Evolutionary conservation across 2,888 invertebrate genomes (phyloP).

Genomic region (Chrysolina haemoptera): DNA sequence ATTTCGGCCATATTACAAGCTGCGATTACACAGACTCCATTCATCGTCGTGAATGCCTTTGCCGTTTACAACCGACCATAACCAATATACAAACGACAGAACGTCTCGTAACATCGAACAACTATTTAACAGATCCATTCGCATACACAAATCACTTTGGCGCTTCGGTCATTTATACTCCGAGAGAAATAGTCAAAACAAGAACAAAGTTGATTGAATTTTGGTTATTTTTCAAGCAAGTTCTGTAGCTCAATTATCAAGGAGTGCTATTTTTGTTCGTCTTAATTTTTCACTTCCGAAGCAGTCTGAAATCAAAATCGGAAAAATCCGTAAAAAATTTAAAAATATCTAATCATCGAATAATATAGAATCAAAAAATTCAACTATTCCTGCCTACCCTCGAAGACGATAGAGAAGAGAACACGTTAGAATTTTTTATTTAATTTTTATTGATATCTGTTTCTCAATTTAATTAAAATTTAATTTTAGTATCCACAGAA

Average conservation of each 20-base stretch:
- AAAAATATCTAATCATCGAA: no score
- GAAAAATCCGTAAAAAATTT: no score
- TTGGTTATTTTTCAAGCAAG: neutral
- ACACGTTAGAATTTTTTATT: no score
- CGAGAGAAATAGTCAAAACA: neutral
- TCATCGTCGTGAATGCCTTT: conserved; percentile 1
- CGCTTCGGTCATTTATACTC: neutral
- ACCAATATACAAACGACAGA: conserved; percentile 14
- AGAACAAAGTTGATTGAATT: neutral
- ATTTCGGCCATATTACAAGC: conserved; percentile 7
- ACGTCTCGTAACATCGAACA: conserved; percentile 7
- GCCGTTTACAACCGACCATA: conserved; percentile 13
- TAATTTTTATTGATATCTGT: no score
- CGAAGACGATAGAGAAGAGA: no score
- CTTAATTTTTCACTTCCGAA: neutral
- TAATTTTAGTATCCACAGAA: no score
- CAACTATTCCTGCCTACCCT: no score
- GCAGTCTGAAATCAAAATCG: no score
- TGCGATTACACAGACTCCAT: neutral
- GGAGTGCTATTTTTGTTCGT: neutral
- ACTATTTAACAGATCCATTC: conserved; percentile 5
- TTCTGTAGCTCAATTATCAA: no score
- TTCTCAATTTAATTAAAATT: no score
- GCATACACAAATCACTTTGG: conserved; percentile 5
- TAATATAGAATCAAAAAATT: no score